phyloP scores from a whole-genome alignment of 1,140 invertebrate genomes.

The Zaprionus lachaisei region DNA sequence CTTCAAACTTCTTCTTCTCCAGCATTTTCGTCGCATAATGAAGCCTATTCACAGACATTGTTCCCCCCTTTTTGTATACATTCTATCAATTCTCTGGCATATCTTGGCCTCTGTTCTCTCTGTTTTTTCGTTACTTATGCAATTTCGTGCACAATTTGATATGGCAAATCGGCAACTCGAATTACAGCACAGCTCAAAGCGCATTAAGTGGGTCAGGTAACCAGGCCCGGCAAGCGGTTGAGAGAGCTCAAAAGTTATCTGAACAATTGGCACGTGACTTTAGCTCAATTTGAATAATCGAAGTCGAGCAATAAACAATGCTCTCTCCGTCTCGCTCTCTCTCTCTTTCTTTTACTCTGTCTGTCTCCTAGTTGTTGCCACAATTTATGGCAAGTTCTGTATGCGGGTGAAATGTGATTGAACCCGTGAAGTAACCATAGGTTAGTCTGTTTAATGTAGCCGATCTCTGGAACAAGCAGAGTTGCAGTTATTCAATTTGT shows the following conservation, averaged over 20 bases:
- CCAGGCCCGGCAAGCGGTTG: background rate
- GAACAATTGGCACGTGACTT: constrained; percentile 12
- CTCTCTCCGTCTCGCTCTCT: background rate
- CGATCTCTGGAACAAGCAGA: background rate
- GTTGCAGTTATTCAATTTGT: background rate
- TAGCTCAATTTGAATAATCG: constrained; percentile 3
- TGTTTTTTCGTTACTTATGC: background rate
- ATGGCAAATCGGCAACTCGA: constrained; percentile 3
- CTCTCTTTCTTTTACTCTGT: background rate
- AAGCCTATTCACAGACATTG: background rate
- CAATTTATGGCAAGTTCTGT: background rate
- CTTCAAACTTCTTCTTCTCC: too few species aligned
- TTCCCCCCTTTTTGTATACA: background rate
- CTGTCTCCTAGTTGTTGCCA: background rate
- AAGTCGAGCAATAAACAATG: background rate
- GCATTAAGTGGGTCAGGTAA: constrained; percentile 9
- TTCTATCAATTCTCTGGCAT: background rate
- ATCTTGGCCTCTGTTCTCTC: background rate
- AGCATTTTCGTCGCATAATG: background rate
- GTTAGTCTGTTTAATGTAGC: background rate
- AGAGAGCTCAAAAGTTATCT: constrained; percentile 1
- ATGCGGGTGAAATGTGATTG: background rate
- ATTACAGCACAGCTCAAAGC: background rate
- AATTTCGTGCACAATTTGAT: constrained; percentile 13
- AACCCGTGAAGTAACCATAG: background rate